phyloP scores from a whole-genome alignment of 1,140 invertebrate species.

The Anastatus disparis region DNA sequence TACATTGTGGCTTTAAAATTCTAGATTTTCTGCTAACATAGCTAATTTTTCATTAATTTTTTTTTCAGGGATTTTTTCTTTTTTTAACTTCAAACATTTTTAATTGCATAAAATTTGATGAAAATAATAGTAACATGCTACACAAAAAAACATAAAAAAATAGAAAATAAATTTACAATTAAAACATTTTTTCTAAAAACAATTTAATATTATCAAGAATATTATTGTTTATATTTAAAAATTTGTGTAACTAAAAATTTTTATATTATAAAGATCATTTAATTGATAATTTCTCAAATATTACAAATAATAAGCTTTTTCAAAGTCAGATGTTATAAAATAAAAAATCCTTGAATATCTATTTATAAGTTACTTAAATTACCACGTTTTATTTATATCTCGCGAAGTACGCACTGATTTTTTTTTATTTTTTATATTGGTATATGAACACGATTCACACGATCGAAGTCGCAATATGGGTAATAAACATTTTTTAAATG shows the following conservation, averaged over 20 bases:
- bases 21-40: neutral
- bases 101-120: no score
- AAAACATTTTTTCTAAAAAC: no score
- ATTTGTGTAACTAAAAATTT: no score
- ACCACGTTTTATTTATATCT: conserved; percentile 20
- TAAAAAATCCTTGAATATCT: neutral
- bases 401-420: conserved; percentile 32
- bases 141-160: no score
- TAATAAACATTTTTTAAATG: conserved; percentile 10
- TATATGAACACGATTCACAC: conserved; percentile 15
- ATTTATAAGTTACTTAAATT: neutral
- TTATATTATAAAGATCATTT: no score
- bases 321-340: no score
- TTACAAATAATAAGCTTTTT: no score
- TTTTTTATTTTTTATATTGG: conserved; percentile 12
- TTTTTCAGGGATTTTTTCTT: neutral
- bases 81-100: conserved; percentile 1
- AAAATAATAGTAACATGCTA: no score
- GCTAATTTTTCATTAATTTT: neutral
- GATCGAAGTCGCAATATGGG: conserved; percentile 30
- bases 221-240: no score
- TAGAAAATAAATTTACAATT: no score
- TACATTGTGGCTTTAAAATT: conserved; percentile 15
- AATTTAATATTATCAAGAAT: no score
- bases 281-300: no score